Base-by-base conservation (phyloP, 2,797 vertebrate species). In the Bovichtus variegatus region DNA sequence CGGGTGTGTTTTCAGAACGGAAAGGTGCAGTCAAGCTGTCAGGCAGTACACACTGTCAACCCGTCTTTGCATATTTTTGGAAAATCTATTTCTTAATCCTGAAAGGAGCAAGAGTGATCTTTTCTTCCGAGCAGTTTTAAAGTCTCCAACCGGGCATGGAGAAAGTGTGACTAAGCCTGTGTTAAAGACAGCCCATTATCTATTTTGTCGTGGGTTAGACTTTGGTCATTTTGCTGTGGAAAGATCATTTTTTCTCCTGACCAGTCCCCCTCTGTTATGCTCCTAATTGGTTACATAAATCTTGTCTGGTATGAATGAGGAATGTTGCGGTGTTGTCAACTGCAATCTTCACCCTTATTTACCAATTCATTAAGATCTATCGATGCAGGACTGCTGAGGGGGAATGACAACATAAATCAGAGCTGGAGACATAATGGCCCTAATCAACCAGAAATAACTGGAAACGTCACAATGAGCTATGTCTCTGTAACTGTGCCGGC, bases 341-440 rank as follows among this genome's bases (percentile, higher is more conserved):
- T 97, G 97, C 97, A 98, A 99, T 99, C 98, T 98, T 98, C 97
- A 95, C 97, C 98, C 98, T 99, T 99, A 99, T 99, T 99, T 99
- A 99, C 98, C 98, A 99, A 99, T 99, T 99, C 98, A 99, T 99
- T 99, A 99, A 99, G 98, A 99, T 98, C 82, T 89, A 99, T 99
- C 97, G 98, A 99, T 98, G 98, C 98, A 97, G 97, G 97, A 98
- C 82, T 83, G 97, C 97, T 95, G 96, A 97, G 96, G 96, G 96
- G 96, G 76, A 98, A 99, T 99, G 97, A 98, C 97, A 97, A 98
- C 98, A 99, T 99, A 98, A 99, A 99, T 99, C 98, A 99, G 97
- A 93, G 71, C 95, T 89, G 94, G 94, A 96, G 96, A 97, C 97
- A 97, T 99, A 98, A 99, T 99, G 97, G 97, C 97, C 97, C 97